phyloP scores from a whole-genome alignment of 2,888 invertebrate genomes.

The Idaea straminata region DNA sequence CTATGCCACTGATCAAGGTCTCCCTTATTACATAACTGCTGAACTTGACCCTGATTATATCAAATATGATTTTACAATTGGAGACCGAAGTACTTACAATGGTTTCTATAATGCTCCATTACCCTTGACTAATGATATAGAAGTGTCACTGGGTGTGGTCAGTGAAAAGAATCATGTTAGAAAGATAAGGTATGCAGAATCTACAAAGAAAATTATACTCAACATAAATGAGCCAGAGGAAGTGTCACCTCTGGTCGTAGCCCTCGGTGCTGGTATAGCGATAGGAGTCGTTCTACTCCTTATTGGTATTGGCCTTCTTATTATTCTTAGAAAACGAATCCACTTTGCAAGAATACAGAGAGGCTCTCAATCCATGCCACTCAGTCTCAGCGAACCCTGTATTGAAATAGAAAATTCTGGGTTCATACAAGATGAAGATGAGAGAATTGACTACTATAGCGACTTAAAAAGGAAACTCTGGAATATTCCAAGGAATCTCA shows the following conservation, averaged over 20 bases:
- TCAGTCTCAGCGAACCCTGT: constrained; percentile 89
- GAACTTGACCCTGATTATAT: constrained; percentile 85
- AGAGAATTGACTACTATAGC: constrained; percentile 85
- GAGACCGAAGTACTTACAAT: constrained; percentile 87
- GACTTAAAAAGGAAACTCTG: constrained; percentile 88
- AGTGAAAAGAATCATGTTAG: constrained; percentile 84
- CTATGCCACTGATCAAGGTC: constrained; percentile 83
- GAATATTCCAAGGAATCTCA: constrained; percentile 84
- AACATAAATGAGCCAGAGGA: constrained; percentile 74
- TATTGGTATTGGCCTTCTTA: constrained; percentile 82
- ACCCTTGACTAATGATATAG: constrained; percentile 80
- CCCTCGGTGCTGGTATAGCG: constrained; percentile 81
- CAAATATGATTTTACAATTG: constrained; percentile 85
- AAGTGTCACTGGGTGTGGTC: constrained; percentile 85
- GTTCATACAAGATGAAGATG: constrained; percentile 86
- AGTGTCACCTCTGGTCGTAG: constrained; percentile 72
- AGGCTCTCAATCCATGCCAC: constrained; percentile 78
- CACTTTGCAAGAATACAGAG: constrained; percentile 70
- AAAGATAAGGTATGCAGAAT: constrained; percentile 83
- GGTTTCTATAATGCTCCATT: constrained; percentile 89
- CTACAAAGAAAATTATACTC: constrained; percentile 74
- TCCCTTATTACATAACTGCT: constrained; percentile 91
- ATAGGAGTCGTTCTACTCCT: constrained; percentile 86
- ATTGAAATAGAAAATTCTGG: constrained; percentile 90
- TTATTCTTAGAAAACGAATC: constrained; percentile 76